Percentiles rank a stretch among this genome's conserved stretches.
Conservation (phyloP, 2,113 vertebrate genomes). For the Sardina pilchardus region DNA sequence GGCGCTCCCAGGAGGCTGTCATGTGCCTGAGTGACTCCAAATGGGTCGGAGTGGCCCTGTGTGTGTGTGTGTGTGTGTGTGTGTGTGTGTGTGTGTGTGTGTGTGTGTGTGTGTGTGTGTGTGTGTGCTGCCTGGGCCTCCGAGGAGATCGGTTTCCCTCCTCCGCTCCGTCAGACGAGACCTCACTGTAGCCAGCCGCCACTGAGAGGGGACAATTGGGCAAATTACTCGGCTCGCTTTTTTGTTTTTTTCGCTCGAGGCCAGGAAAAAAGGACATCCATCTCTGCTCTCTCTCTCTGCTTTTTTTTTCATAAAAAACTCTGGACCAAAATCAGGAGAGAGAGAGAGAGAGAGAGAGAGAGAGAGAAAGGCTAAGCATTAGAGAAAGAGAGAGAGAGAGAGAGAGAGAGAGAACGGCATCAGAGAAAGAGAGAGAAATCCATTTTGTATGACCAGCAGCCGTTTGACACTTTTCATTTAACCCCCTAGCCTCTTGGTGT, state of each 20-base stretch:
- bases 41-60: constrained; percentile 34
- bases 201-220: constrained; percentile 21
- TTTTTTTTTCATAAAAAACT: constrained; percentile 50
- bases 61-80: too few relatives aligned
- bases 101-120: too few relatives aligned
- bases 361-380: background rate
- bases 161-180: constrained; percentile 14
- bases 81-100: too few relatives aligned
- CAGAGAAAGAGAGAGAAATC: background rate
- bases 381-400: background rate
- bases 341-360: background rate
- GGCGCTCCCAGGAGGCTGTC: constrained; percentile 27
- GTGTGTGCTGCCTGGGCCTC: constrained; percentile 35
- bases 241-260: background rate
- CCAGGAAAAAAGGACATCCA: constrained; percentile 37
- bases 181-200: background rate
- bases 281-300: constrained; percentile 3
- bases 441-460: background rate
- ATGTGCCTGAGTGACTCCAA: constrained; percentile 38
- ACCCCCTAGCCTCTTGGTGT: background rate
- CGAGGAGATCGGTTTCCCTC: constrained; percentile 26
- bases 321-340: constrained; percentile 23
- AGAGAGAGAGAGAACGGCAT: too few relatives aligned
- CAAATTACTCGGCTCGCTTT: constrained; percentile 30
- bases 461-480: background rate